These are phyloP conservation scores for Dicycla oo DNA, from an alignment of 2,888 invertebrate species.

Conservation along the genomic window DNA sequence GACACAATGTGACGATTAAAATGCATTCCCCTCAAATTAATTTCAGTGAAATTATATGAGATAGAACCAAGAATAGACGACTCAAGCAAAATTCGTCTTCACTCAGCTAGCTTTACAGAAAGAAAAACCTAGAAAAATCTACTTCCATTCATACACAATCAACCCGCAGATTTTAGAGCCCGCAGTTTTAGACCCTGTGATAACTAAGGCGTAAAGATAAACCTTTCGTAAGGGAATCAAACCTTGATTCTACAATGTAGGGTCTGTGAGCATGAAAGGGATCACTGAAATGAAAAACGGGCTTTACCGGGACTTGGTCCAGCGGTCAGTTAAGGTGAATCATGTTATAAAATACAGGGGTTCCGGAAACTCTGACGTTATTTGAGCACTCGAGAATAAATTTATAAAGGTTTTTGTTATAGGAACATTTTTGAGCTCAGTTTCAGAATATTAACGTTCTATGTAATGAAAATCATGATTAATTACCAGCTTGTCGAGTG, in stretches of 20 bases:
- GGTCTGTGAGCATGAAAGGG: slow-evolving; percentile 55
- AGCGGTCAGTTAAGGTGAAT: slow-evolving; percentile 41
- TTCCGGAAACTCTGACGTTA: slow-evolving; percentile 2
- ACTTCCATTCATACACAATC: slow-evolving; percentile 33
- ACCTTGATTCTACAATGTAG: slow-evolving; percentile 53
- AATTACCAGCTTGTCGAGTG: neutral
- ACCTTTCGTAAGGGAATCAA: slow-evolving; percentile 54
- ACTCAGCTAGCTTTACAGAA: neutral
- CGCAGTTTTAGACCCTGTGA: slow-evolving; percentile 52
- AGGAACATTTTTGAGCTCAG: neutral
- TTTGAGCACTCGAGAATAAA: slow-evolving; percentile 7
- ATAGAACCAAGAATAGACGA: neutral
- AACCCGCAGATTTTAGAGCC: slow-evolving; percentile 41
- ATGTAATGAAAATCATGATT: slow-evolving; percentile 8
- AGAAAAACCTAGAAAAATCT: slow-evolving; percentile 14
- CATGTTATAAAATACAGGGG: slow-evolving; percentile 35
- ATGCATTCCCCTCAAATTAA: slow-evolving; percentile 45
- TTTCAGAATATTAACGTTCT: slow-evolving; percentile 6
- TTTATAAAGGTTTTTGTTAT: neutral
- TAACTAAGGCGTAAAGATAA: slow-evolving; percentile 66
- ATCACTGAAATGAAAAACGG: slow-evolving; percentile 57
- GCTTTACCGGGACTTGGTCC: slow-evolving; percentile 41
- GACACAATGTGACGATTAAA: slow-evolving; percentile 42
- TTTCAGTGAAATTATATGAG: slow-evolving; percentile 17
- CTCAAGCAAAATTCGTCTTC: slow-evolving; percentile 16